A percentile compares a stretch with the other conserved stretches of the same genome.
Evolutionary conservation across 2,113 vertebrate genomes (phyloP).

Genomic region (Spheniscus mendiculus): DNA sequence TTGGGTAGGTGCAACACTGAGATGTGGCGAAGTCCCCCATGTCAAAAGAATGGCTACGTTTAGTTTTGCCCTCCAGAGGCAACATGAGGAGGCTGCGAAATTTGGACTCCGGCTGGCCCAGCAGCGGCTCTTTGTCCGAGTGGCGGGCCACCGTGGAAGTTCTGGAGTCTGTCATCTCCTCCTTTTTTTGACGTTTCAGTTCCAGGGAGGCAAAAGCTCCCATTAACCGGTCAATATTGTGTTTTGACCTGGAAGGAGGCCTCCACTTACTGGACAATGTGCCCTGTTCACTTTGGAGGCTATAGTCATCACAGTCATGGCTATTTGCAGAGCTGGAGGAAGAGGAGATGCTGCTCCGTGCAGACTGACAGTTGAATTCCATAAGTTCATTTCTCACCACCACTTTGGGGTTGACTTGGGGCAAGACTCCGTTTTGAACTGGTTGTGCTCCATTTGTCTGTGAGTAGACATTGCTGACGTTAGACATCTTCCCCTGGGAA

Average conservation of each 20-base stretch:
- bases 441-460: constrained; percentile 89
- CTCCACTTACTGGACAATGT: constrained; percentile 88
- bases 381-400: constrained; percentile 87
- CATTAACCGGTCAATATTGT: constrained; percentile 90
- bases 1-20: constrained; percentile 87
- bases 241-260: constrained; percentile 82
- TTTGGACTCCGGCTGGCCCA: constrained; percentile 86
- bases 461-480: constrained; percentile 88
- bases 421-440: constrained; percentile 79
- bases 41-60: constrained; percentile 96
- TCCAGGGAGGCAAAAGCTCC: constrained; percentile 94
- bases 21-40: constrained; percentile 88
- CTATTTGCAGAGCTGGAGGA: constrained; percentile 87
- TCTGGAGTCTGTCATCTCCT: constrained; percentile 78
- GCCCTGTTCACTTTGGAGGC: constrained; percentile 82
- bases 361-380: constrained; percentile 88
- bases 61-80: constrained; percentile 91
- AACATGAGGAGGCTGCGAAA: constrained; percentile 87
- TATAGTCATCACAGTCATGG: constrained; percentile 77
- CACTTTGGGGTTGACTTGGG: constrained; percentile 84
- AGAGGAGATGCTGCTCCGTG: constrained; percentile 88
- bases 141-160: constrained; percentile 78
- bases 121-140: constrained; percentile 93
- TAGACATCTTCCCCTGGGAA: constrained; percentile 82
- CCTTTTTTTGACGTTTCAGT: constrained; percentile 86